phyloP scores from a whole-genome alignment of 1,140 invertebrate genomes.

The Phortica variegata region DNA sequence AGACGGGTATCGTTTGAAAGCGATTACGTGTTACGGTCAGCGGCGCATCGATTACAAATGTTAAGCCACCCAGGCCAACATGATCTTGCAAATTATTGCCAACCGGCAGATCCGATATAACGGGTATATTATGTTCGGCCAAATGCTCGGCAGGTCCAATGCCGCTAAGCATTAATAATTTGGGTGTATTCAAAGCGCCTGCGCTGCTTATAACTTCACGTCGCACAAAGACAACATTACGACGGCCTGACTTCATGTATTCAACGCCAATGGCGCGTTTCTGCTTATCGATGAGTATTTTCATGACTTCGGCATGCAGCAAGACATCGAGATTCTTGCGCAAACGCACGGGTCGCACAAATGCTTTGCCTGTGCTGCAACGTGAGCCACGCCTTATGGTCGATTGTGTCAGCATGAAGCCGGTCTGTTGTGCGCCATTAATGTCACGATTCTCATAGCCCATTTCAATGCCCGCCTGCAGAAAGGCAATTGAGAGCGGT shows the following conservation, averaged over 20 bases:
- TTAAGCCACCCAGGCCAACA: constrained; percentile 78
- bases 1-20: constrained; percentile 74
- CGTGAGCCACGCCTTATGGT: constrained; percentile 82
- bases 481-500: constrained; percentile 76
- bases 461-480: constrained; percentile 77
- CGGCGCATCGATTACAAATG: constrained; percentile 78
- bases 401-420: constrained; percentile 81
- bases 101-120: constrained; percentile 73
- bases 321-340: constrained; percentile 81
- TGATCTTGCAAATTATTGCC: constrained; percentile 75
- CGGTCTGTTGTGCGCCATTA: constrained; percentile 80
- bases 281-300: constrained; percentile 68
- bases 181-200: constrained; percentile 78
- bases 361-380: constrained; percentile 87
- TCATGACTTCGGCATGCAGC: constrained; percentile 74
- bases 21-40: constrained; percentile 75
- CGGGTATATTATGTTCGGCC: constrained; percentile 71
- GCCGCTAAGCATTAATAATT: constrained; percentile 87
- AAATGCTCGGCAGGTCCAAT: constrained; percentile 81
- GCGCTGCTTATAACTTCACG: constrained; percentile 80
- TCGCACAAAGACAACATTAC: constrained; percentile 67
- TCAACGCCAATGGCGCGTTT: constrained; percentile 76
- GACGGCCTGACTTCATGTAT: constrained; percentile 67
- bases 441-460: constrained; percentile 80
- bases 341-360: constrained; percentile 76